phyloP scores from a whole-genome alignment of 2,797 vertebrate species.

The Xenentodon cancila region DNA sequence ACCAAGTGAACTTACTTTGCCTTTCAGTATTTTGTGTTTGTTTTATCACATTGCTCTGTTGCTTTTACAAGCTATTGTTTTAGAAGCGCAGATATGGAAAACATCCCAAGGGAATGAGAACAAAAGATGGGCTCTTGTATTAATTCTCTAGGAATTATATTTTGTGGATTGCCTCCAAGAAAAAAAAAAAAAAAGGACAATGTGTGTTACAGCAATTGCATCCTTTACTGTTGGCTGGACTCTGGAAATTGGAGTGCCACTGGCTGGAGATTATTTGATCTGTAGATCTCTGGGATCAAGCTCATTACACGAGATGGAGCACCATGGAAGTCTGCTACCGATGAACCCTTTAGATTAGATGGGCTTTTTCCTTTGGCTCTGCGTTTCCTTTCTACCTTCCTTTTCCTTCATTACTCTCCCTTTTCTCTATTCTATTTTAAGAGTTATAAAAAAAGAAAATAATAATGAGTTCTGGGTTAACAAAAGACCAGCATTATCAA shows the following conservation, averaged over 20 bases:
- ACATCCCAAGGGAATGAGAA: slow-evolving; percentile 23
- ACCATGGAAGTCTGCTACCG: slow-evolving; percentile 33
- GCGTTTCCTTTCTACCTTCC: slow-evolving; percentile 18
- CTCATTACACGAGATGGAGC: slow-evolving; percentile 39
- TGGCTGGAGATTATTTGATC: slow-evolving; percentile 53
- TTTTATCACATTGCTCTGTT: slow-evolving; percentile 33
- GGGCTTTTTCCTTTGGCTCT: slow-evolving; percentile 9
- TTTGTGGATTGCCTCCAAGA: background rate
- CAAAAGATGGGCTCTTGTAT: slow-evolving; percentile 31
- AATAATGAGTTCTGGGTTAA: no score
- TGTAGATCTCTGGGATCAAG: slow-evolving; percentile 61
- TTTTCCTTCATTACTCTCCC: background rate
- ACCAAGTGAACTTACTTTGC: slow-evolving; percentile 33
- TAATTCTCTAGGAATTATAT: slow-evolving; percentile 39
- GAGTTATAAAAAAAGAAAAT: no score
- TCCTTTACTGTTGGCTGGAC: slow-evolving; percentile 38
- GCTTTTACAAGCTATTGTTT: slow-evolving; percentile 30
- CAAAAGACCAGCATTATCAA: no score
- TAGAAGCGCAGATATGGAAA: slow-evolving; percentile 20
- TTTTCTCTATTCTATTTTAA: no score
- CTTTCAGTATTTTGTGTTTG: slow-evolving; percentile 7
- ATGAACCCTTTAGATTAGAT: slow-evolving; percentile 52
- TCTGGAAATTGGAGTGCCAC: slow-evolving; percentile 43
- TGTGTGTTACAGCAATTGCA: slow-evolving; percentile 4
- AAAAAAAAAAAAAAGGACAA: background rate